These are phyloP conservation scores for Pogonus chalceus DNA, from an alignment of 1,140 invertebrate species.

Conservation along the genomic window DNA sequence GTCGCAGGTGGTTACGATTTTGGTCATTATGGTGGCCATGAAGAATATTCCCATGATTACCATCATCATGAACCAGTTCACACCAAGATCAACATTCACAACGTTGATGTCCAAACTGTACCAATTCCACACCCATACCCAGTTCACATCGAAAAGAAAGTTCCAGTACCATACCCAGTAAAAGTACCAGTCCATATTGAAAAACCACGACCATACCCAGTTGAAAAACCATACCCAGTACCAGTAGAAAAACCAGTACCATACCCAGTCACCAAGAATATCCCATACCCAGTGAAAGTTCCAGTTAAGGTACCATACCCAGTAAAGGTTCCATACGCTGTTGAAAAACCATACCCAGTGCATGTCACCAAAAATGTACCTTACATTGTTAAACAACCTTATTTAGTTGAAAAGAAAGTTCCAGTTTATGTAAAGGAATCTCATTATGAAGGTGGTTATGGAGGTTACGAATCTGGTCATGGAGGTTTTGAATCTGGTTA, in stretches of 20 bases:
- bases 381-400: background rate
- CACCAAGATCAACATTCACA: background rate
- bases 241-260: constrained; percentile 31
- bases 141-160: constrained; percentile 20
- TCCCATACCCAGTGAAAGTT: constrained; percentile 24
- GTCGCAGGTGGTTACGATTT: background rate
- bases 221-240: constrained; percentile 29
- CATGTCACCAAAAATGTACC: background rate
- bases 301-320: constrained; percentile 35
- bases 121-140: constrained; percentile 21
- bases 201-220: constrained; percentile 2
- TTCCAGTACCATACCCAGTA: constrained; percentile 14
- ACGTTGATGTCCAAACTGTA: constrained; percentile 1
- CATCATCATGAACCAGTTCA: background rate
- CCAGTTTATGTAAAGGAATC: constrained; percentile 19
- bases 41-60: background rate
- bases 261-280: constrained; percentile 19
- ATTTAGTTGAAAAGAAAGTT: constrained; percentile 12
- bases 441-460: background rate
- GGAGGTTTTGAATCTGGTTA: background rate
- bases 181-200: too few species aligned
- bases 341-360: constrained; percentile 18
- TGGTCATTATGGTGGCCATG: background rate
- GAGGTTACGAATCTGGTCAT: background rate
- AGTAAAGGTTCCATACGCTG: constrained; percentile 24